phyloP scores from a whole-genome alignment of 2,113 vertebrate species.

The Ceyx cyanopectus region DNA sequence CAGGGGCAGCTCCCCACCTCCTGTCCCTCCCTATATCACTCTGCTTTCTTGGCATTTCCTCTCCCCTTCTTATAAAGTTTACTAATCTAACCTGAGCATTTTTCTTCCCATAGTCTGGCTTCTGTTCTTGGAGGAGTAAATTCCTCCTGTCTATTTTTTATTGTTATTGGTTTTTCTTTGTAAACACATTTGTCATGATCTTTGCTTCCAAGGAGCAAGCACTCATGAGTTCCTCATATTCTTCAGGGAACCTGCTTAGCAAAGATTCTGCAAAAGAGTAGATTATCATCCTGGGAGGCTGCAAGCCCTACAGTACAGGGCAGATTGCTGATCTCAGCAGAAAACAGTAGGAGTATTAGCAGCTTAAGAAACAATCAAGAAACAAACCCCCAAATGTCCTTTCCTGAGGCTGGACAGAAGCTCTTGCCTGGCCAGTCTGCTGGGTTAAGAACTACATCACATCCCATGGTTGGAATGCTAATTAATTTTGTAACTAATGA shows the following conservation, averaged over 20 bases:
- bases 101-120: too few species aligned
- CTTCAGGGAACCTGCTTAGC: too few species aligned
- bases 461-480: not conserved
- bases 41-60: too few species aligned
- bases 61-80: too few species aligned
- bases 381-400: not conserved
- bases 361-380: not conserved
- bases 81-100: too few species aligned
- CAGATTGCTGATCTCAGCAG: not conserved
- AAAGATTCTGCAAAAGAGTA: too few species aligned
- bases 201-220: too few species aligned
- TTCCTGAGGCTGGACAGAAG: not conserved
- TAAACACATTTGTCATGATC: too few species aligned
- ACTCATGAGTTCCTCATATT: too few species aligned
- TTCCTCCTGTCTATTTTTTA: too few species aligned
- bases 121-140: too few species aligned
- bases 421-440: not conserved
- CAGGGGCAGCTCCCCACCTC: not conserved
- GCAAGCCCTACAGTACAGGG: not conserved
- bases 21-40: not conserved
- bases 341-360: not conserved
- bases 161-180: too few species aligned
- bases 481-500: conserved; percentile 40
- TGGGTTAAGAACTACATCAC: not conserved
- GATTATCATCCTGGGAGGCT: not conserved